A percentile compares a stretch with the other conserved stretches of the same genome.
Conservation (phyloP, 2,797 vertebrate genomes). For the Uromys caudimaculatus region DNA sequence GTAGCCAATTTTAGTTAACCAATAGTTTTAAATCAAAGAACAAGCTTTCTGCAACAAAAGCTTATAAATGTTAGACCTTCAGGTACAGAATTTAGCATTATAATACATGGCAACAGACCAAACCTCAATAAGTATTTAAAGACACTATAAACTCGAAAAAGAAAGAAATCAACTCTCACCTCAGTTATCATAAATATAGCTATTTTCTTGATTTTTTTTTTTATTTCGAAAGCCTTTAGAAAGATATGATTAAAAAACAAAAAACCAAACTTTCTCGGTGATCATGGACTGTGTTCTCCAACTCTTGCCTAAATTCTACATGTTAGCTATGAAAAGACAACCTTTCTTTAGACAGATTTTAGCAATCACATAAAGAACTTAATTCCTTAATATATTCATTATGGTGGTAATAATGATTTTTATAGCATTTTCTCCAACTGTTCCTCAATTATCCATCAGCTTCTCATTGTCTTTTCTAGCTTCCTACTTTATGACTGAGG, state of each 20-base stretch:
- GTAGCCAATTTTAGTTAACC: neutral
- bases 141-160: neutral
- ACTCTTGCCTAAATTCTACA: neutral
- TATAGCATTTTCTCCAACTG: neutral
- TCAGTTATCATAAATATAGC: neutral
- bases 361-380: constrained; percentile 11
- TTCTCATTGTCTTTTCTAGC: neutral
- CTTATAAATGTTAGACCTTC: too few species aligned
- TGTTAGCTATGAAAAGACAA: neutral
- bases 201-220: neutral
- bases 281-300: neutral
- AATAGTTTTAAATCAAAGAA: neutral
- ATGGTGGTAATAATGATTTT: neutral
- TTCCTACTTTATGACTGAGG: neutral
- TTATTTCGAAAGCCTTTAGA: constrained; percentile 33
- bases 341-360: neutral
- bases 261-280: neutral
- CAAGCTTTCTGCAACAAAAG: neutral
- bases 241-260: neutral
- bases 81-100: too few species aligned
- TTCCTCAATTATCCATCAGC: neutral
- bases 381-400: neutral
- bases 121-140: neutral
- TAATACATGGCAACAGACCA: too few species aligned
- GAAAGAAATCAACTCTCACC: neutral